Evolutionary conservation across 1,140 invertebrate species (phyloP), one percentile per base, ranked within the genome.

Genomic region (Cephus cinctus): DNA sequence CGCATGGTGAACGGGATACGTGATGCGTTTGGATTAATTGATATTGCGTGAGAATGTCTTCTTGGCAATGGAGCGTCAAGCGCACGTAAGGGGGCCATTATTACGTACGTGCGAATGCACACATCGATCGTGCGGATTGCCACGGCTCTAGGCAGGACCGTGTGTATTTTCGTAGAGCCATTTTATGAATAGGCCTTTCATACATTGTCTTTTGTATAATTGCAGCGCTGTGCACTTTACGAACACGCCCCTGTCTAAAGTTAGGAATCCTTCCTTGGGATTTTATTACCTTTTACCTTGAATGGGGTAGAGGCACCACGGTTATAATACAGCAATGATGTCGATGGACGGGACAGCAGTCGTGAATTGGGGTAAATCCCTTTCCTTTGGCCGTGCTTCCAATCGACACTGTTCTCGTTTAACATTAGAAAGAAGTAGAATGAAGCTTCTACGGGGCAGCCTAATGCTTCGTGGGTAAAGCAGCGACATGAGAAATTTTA

Each of bases 301-400:
- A 59, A 57, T 61, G 61, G 61, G 65, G 66, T 47, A 69, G 65
- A 67, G 69, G 67, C 57, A 63, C 59, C 43, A 58, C 58, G 60
- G 56, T 60, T 63, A 71, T 60, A 63, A 68, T 62, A 71, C 68
- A 68, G 69, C 69, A 67, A 61, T 63, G 67, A 61, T 63, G 69
- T 54, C 65, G 69, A 65, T 69, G 68, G 55, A 72, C 63, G 59
- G 67, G 68, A 68, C 69, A 69, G 67, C 67, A 65, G 65, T 65
- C 62, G 59, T 63, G 64, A 62, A 69, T 66, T 63, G 67, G 69
- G 56, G 56, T 56, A 65, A 57, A 66, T 67, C 68, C 65, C 57
- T 66, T 67, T 58, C 59, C 65, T 50, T 59, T 66, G 54, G 63
- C 65, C 59, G 57, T 56, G 61, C 68, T 58, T 69, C 69, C 68